Base-by-base conservation (phyloP, 2,113 vertebrate genomes). In the Amblyornis subalaris region DNA sequence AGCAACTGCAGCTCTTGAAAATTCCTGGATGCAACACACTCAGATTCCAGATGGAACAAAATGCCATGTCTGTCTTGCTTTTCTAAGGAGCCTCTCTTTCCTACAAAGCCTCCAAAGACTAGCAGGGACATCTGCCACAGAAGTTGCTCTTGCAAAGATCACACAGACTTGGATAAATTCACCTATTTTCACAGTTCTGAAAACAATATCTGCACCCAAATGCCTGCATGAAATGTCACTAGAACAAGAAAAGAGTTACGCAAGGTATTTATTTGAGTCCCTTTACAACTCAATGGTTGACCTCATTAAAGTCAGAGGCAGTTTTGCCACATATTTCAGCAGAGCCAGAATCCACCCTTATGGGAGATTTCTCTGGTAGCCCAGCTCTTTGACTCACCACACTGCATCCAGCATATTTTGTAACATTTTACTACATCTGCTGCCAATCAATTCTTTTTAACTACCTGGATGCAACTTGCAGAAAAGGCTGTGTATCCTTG, bases 1-100 rank as follows among this genome's bases (percentile, higher is more conserved):
- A 95, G 95, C 89, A 96, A 95, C 96, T 75, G 83, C 73, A 90
- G 92, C 71, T 88, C 93, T 90, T 80, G 79, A 94, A 95, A 75
- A 60, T 88, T 91, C 75, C 90, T 76, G 70, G 85, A 69, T 81
- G 78, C 53, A 94, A 82, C 31, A 70, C 66, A 47, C 77, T 79
- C 38, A 9, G 75, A 88, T 88, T 93, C 89, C 95, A 95, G 94
- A 93, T 85, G 89, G 89, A 96, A 74, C 69, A 93, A 93, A 96
- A 95, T 91, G 79, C 94, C 90, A 93, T 26, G 78, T 79, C 87
- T 94, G 31, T 87, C 84, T 89, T 87, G 87, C 57, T 94, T 95
- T 96, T 94, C 82, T 77, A 87, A 87, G 86, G 76, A 89, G 58
- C 33, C 73, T 85, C 84, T 90, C 87, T 91, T 58, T 85, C 74